Evolutionary conservation across 1,140 invertebrate genomes (phyloP), one percentile per base, ranked within the genome.

Genomic region (Spodoptera frugiperda): DNA sequence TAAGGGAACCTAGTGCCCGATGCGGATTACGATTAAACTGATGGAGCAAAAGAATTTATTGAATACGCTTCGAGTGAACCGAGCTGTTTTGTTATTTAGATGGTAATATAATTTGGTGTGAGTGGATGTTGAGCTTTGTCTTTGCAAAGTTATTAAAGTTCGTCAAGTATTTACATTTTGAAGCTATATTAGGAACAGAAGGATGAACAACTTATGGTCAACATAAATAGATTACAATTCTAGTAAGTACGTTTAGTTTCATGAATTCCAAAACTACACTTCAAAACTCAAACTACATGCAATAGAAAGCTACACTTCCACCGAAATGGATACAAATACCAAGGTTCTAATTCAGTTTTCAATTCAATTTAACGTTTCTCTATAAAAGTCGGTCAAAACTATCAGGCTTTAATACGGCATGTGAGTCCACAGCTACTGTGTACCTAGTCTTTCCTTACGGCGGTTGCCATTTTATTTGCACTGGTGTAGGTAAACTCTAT

Each of bases 401-500:
- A 82, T 70, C 15, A 48, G 33, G 49, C 39, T 51, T 73, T 73
- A 73, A 73, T 48, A 59, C 55, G 12, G 44, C 48, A 49, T 73
- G 67, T 72, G 25, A 44, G 59, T 54, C 39, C 63, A 8, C 44
- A 54, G 74, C 59, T 77, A 82, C 84, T 84, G 82, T 83, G 80
- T 84, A 81, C 78, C 73, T 10, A 76, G 77, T 79, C 76, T 81
- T 46, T 17, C 73, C 61, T 78, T 87, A 87, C 82, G 79, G 77
- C 79, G 81, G 80, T 86, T 89, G 83, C 88, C 87, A 87, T 92
- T 91, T 88, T 90, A 92, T 92, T 91, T 93, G 86, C 87, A 90
- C 86, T 86, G 78, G 77, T 70, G 80, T 86, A 91, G 84, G 89
- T 93, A 89, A 92, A 93, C 90, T 90, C 88, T 89, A 93, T 93